phyloP scores from a whole-genome alignment of 2,797 vertebrate species.

The Crocidura indochinensis region DNA sequence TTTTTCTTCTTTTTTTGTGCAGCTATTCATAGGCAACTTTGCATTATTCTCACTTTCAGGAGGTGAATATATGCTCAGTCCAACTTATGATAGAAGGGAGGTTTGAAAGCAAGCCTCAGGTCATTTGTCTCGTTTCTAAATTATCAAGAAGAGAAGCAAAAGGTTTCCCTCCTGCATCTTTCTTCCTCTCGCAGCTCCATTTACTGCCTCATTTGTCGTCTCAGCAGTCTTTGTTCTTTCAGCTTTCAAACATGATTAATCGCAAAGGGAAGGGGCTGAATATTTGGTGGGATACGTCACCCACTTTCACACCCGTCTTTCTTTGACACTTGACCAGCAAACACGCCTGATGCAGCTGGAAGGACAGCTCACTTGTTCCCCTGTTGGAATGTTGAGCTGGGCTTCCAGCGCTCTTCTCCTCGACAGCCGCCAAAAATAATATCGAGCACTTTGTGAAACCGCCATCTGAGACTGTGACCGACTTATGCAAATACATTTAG shows the following conservation, averaged over 20 bases:
- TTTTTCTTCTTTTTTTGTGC: neutral
- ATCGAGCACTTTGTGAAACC: constrained; percentile 79
- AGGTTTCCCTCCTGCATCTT: constrained; percentile 24
- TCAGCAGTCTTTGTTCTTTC: constrained; percentile 76
- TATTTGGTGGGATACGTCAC: constrained; percentile 71
- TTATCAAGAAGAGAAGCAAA: constrained; percentile 12
- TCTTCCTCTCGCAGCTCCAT: constrained; percentile 22
- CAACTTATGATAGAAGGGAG: neutral
- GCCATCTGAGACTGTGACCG: constrained; percentile 80
- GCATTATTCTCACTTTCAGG: neutral
- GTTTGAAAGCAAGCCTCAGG: constrained; percentile 38
- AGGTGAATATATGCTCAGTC: neutral
- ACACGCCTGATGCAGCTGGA: constrained; percentile 67
- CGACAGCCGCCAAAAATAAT: constrained; percentile 84
- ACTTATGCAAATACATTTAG: constrained; percentile 85
- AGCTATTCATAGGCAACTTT: neutral
- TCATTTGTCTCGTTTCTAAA: neutral
- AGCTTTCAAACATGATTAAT: constrained; percentile 71
- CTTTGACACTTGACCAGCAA: constrained; percentile 60
- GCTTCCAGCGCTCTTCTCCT: constrained; percentile 77
- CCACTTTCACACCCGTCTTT: constrained; percentile 58
- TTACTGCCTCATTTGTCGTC: constrained; percentile 49
- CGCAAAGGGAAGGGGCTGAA: constrained; percentile 28
- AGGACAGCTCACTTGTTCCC: constrained; percentile 77
- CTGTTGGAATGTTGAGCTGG: constrained; percentile 67